Conservation (phyloP, 2,888 invertebrate genomes). For the Diplolepis rosae region DNA sequence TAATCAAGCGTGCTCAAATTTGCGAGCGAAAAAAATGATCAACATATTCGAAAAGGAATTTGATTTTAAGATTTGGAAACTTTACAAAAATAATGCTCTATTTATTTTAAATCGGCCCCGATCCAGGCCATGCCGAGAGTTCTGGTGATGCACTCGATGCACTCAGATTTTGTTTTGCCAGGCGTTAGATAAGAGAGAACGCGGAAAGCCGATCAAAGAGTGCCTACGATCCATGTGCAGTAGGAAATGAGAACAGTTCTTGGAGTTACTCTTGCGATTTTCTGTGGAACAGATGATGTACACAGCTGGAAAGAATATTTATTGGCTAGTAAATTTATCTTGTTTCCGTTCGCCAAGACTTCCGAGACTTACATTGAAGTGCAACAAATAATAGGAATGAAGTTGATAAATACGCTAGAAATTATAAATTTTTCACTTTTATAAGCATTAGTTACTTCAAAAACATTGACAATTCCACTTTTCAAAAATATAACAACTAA, state of each 20-base stretch:
- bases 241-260: background rate
- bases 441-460: too few relatives aligned
- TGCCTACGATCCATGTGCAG: background rate
- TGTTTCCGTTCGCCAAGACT: background rate
- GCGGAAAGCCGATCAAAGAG: conserved; percentile 10
- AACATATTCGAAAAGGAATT: too few relatives aligned
- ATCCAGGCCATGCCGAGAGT: conserved; percentile 2
- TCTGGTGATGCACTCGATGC: background rate
- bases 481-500: too few relatives aligned
- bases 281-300: background rate
- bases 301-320: background rate
- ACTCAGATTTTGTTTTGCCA: conserved; percentile 12
- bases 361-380: background rate
- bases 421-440: background rate
- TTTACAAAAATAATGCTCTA: too few relatives aligned
- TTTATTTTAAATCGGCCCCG: too few relatives aligned
- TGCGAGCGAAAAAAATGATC: too few relatives aligned
- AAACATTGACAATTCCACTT: too few relatives aligned
- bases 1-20: too few relatives aligned
- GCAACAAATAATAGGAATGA: background rate
- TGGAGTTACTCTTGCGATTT: background rate
- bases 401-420: background rate
- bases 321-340: conserved; percentile 6
- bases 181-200: conserved; percentile 14
- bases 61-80: too few relatives aligned